Evolutionary conservation across 2,797 vertebrate genomes (phyloP).

Genomic region (Alosa sapidissima): DNA sequence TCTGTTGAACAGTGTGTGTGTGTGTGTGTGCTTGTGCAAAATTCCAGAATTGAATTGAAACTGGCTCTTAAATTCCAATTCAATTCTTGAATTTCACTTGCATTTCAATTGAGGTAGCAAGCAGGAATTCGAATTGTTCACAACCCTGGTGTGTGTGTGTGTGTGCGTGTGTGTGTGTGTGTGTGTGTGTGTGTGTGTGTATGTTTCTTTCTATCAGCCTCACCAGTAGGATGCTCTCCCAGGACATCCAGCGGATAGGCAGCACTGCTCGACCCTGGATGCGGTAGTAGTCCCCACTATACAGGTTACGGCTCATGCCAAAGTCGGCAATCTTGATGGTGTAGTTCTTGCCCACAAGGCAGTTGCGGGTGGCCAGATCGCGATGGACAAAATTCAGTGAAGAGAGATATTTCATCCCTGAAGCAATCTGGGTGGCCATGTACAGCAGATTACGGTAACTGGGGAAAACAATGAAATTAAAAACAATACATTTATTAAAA

Average conservation of each 20-base stretch:
- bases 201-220: slow-evolving; percentile 23
- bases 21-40: too few relatives aligned
- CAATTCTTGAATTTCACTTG: too few relatives aligned
- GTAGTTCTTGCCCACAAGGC: slow-evolving; percentile 93
- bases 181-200: too few relatives aligned
- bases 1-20: too few relatives aligned
- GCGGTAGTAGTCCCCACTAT: slow-evolving; percentile 97
- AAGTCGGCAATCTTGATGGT: slow-evolving; percentile 99
- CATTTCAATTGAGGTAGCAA: too few relatives aligned
- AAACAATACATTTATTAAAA: not conserved
- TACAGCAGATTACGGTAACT: slow-evolving; percentile 86
- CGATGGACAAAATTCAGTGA: slow-evolving; percentile 97
- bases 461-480: slow-evolving; percentile 23
- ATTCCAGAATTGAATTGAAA: too few relatives aligned
- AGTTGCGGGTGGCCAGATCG: slow-evolving; percentile 95
- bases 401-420: slow-evolving; percentile 97
- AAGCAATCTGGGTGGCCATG: slow-evolving; percentile 95
- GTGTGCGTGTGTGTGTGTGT: not conserved
- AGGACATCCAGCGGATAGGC: slow-evolving; percentile 99
- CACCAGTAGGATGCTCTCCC: slow-evolving; percentile 98
- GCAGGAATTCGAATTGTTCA: too few relatives aligned
- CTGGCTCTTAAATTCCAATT: too few relatives aligned
- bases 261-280: slow-evolving; percentile 96
- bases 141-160: too few relatives aligned
- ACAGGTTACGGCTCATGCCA: slow-evolving; percentile 98